These are phyloP conservation scores for Tachina grossa DNA, from an alignment of 2,888 invertebrate genomes.

Conservation along the genomic window DNA sequence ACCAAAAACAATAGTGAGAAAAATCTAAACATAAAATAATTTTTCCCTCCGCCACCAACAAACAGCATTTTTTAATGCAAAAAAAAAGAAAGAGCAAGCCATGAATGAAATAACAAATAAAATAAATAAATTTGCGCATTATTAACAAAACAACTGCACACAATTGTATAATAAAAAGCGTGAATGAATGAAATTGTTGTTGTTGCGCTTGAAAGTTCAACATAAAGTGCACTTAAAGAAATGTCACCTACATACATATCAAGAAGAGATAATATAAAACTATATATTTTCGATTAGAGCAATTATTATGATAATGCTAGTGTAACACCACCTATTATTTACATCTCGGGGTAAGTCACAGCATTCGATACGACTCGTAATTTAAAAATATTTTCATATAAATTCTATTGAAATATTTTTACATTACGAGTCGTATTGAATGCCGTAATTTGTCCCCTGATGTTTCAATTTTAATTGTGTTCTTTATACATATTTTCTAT, in stretches of 20 bases:
- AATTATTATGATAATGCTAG: too few species aligned
- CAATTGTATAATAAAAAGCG: slow-evolving; percentile 51
- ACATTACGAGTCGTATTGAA: too few species aligned
- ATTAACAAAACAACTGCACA: slow-evolving; percentile 53
- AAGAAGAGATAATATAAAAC: too few species aligned
- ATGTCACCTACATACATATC: not conserved
- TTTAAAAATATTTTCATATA: too few species aligned
- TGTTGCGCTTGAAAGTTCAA: not conserved
- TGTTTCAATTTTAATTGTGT: too few species aligned
- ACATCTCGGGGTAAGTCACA: too few species aligned
- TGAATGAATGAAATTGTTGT: slow-evolving; percentile 25
- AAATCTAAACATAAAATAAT: slow-evolving; percentile 46
- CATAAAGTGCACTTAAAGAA: slow-evolving; percentile 36
- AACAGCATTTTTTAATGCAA: not conserved
- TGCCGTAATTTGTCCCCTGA: too few species aligned
- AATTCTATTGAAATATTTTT: too few species aligned
- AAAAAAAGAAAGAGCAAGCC: not conserved
- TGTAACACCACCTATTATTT: too few species aligned
- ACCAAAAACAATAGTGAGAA: slow-evolving; percentile 42
- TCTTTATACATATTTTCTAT: too few species aligned
- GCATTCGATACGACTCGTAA: too few species aligned
- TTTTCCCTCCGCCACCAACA: slow-evolving; percentile 22
- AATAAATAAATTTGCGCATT: slow-evolving; percentile 62
- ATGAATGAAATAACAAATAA: slow-evolving; percentile 43
- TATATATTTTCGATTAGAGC: too few species aligned